A percentile compares a stretch with the other conserved stretches of the same genome.
These are phyloP conservation scores for Holcopasites calliopsidis DNA, from an alignment of 1,140 invertebrate species.

Conservation along the genomic window DNA sequence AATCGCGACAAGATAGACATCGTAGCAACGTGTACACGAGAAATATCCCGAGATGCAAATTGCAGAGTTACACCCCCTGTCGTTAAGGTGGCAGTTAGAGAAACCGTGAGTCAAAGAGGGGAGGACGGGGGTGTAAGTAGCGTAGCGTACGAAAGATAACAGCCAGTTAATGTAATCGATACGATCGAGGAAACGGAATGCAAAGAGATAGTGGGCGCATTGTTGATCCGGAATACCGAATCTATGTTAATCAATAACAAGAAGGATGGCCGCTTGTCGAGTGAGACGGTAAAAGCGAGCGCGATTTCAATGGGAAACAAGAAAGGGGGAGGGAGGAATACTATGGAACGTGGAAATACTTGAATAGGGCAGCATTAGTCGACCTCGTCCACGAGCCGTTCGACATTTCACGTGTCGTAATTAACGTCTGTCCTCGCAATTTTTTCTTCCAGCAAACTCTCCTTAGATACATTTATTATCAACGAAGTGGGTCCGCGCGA, in stretches of 20 bases:
- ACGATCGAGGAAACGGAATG: constrained; percentile 35
- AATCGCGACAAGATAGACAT: neutral
- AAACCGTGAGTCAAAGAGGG: constrained; percentile 35
- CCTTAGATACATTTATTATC: constrained; percentile 22
- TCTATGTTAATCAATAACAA: constrained; percentile 63
- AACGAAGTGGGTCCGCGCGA: constrained; percentile 4
- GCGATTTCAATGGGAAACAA: constrained; percentile 40
- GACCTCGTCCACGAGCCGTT: constrained; percentile 36
- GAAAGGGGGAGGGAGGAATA: neutral
- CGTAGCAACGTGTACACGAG: too few species aligned
- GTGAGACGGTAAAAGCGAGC: constrained; percentile 46
- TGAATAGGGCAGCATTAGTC: constrained; percentile 55
- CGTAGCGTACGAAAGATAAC: constrained; percentile 45
- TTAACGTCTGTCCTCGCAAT: constrained; percentile 46
- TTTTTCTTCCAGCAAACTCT: constrained; percentile 13
- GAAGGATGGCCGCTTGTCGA: constrained; percentile 39
- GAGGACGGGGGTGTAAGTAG: neutral
- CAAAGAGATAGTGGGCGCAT: constrained; percentile 44
- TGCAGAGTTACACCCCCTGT: constrained; percentile 37
- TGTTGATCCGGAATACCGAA: constrained; percentile 62
- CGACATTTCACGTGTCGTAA: constrained; percentile 58
- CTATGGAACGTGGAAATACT: constrained; percentile 42
- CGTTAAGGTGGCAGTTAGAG: constrained; percentile 22
- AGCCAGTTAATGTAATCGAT: constrained; percentile 60
- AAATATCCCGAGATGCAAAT: constrained; percentile 21